phyloP scores from a whole-genome alignment of 2,113 vertebrate species.

The Phaetusa simplex region DNA sequence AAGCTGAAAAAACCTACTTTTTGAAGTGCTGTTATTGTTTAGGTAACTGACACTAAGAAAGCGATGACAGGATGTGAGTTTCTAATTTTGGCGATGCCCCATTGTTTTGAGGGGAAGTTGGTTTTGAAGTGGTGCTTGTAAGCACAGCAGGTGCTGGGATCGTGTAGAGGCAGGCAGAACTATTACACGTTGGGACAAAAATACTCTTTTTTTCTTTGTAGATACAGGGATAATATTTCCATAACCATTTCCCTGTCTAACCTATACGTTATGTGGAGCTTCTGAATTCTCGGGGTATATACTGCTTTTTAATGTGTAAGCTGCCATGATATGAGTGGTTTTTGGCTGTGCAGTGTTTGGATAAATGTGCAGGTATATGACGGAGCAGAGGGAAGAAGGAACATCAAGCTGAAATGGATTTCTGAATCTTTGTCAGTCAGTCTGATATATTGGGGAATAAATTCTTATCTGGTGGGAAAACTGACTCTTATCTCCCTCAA shows the following conservation, averaged over 20 bases:
- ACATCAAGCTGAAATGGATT: neutral
- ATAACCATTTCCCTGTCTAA: neutral
- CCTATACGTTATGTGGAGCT: neutral
- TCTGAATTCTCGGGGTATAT: neutral
- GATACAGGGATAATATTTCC: neutral
- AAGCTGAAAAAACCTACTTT: neutral
- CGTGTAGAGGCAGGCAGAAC: neutral
- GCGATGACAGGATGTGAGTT: conserved; percentile 30
- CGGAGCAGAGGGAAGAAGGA: neutral
- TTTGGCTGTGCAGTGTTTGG: neutral
- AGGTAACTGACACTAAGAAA: conserved; percentile 19
- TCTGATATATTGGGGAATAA: neutral
- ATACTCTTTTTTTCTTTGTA: neutral
- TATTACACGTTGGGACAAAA: conserved; percentile 15
- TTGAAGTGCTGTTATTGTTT: conserved; percentile 34
- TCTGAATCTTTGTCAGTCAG: neutral
- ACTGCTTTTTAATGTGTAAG: neutral
- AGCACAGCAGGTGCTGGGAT: conserved; percentile 38
- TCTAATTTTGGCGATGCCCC: conserved; percentile 49
- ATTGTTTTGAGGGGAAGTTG: conserved; percentile 46
- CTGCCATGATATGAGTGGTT: neutral
- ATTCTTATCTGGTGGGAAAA: neutral
- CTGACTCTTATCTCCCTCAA: neutral
- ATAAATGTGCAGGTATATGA: neutral
- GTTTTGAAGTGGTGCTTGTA: conserved; percentile 31